A percentile compares a stretch with the other conserved stretches of the same genome.
phyloP scores from a whole-genome alignment of 2,888 invertebrate genomes.

The Protodeltote pygarga region DNA sequence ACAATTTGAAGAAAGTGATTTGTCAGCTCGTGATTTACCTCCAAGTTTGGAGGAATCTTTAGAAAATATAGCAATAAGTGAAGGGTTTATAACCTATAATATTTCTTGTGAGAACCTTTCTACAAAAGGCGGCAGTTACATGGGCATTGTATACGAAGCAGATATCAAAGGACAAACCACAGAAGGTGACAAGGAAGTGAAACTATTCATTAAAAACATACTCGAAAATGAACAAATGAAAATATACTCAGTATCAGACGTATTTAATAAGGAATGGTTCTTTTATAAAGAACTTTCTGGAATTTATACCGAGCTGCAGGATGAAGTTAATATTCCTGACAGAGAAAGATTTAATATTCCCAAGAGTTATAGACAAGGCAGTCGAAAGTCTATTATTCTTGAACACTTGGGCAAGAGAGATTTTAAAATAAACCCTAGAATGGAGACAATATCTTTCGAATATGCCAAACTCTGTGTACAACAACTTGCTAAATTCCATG shows the following conservation, averaged over 20 bases:
- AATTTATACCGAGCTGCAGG: slow-evolving; percentile 58
- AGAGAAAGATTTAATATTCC: slow-evolving; percentile 58
- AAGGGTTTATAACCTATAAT: slow-evolving; percentile 46
- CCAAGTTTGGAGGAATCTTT: slow-evolving; percentile 27
- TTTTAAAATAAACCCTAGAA: slow-evolving; percentile 55
- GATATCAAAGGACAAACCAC: slow-evolving; percentile 53
- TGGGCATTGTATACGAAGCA: slow-evolving; percentile 60
- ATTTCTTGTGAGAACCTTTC: slow-evolving; percentile 48
- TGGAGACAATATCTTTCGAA: slow-evolving; percentile 54
- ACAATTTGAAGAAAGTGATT: neutral
- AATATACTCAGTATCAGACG: slow-evolving; percentile 54
- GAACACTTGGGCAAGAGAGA: slow-evolving; percentile 62
- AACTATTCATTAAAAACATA: slow-evolving; percentile 67
- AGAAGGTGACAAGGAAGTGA: slow-evolving; percentile 45
- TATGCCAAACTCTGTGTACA: slow-evolving; percentile 58
- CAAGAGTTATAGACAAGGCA: slow-evolving; percentile 56
- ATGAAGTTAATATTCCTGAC: slow-evolving; percentile 53
- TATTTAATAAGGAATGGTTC: slow-evolving; percentile 60
- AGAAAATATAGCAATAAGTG: slow-evolving; percentile 43
- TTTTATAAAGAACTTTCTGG: slow-evolving; percentile 60
- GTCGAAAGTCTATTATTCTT: slow-evolving; percentile 58
- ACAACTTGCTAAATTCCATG: slow-evolving; percentile 66
- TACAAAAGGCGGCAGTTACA: slow-evolving; percentile 57
- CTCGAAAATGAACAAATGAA: slow-evolving; percentile 48
- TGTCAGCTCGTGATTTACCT: slow-evolving; percentile 15